A percentile compares a stretch with the other conserved stretches of the same genome.
phyloP scores from a whole-genome alignment of 2,797 vertebrate genomes.

The Enteromius radiatus region DNA sequence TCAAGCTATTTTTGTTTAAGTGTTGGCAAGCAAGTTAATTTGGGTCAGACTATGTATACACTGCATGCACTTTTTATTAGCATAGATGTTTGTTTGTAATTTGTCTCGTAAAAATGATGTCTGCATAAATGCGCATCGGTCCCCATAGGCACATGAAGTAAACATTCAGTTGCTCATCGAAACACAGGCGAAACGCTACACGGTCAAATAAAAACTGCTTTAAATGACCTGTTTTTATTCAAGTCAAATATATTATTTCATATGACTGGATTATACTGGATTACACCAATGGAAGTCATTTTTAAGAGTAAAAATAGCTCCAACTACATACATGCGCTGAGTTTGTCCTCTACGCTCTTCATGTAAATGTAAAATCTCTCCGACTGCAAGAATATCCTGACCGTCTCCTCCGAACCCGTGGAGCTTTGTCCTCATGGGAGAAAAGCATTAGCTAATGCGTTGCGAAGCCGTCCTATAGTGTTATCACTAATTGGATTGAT shows the following conservation, averaged over 20 bases:
- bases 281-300: slow-evolving; percentile 7
- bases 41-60: slow-evolving; percentile 32
- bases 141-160: slow-evolving; percentile 40
- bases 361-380: slow-evolving; percentile 36
- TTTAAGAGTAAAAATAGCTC: slow-evolving; percentile 15
- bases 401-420: slow-evolving; percentile 23
- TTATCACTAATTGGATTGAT: slow-evolving; percentile 63
- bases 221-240: slow-evolving; percentile 34
- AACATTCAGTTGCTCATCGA: slow-evolving; percentile 17
- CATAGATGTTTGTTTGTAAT: slow-evolving; percentile 44
- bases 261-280: background rate
- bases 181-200: background rate
- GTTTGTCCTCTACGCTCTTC: slow-evolving; percentile 37
- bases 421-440: slow-evolving; percentile 45
- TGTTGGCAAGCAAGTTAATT: slow-evolving; percentile 34
- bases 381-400: slow-evolving; percentile 25
- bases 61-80: slow-evolving; percentile 31
- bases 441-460: slow-evolving; percentile 59
- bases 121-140: slow-evolving; percentile 22
- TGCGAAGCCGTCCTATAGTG: slow-evolving; percentile 63
- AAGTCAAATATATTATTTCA: slow-evolving; percentile 18
- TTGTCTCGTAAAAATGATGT: slow-evolving; percentile 39
- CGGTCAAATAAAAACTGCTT: background rate
- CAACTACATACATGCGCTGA: background rate
- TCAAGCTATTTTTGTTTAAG: slow-evolving; percentile 43